Conservation (phyloP, 1,140 invertebrate genomes). For the Cydia pomonella region DNA sequence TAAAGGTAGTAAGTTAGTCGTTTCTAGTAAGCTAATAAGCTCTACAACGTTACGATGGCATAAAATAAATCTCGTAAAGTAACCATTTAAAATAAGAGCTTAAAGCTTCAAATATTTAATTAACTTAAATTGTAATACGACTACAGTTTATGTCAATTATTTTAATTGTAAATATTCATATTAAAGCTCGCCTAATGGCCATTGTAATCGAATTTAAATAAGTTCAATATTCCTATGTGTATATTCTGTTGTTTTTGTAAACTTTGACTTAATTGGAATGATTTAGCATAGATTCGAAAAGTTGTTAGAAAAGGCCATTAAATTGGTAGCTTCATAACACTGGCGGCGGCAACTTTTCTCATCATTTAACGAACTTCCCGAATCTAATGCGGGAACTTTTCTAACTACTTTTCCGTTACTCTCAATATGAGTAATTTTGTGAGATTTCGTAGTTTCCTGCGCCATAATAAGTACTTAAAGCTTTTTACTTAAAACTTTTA, state of each 20-base stretch:
- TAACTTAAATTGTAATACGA: background rate
- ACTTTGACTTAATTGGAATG: constrained; percentile 8
- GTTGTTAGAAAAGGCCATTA: constrained; percentile 18
- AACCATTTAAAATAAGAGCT: too few species aligned
- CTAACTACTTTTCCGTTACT: background rate
- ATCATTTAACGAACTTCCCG: constrained; percentile 28
- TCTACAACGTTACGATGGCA: too few species aligned
- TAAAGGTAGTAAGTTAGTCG: too few species aligned
- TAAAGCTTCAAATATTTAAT: too few species aligned
- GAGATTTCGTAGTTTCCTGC: background rate
- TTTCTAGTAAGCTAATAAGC: too few species aligned
- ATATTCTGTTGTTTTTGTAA: constrained; percentile 1
- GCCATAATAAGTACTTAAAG: background rate
- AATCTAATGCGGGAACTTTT: constrained; percentile 16
- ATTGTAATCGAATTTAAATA: background rate
- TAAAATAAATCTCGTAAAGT: too few species aligned
- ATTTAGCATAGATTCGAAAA: constrained; percentile 17
- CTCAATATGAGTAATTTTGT: constrained; percentile 1
- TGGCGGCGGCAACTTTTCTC: constrained; percentile 15
- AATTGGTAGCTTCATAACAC: constrained; percentile 14
- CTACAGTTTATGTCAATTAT: background rate
- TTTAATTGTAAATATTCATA: background rate
- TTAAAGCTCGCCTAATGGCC: background rate
- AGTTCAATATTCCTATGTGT: background rate
- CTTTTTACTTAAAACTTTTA: too few species aligned